Base-by-base conservation (phyloP, 1,140 invertebrate genomes). In the Leptinotarsa defecta region DNA sequence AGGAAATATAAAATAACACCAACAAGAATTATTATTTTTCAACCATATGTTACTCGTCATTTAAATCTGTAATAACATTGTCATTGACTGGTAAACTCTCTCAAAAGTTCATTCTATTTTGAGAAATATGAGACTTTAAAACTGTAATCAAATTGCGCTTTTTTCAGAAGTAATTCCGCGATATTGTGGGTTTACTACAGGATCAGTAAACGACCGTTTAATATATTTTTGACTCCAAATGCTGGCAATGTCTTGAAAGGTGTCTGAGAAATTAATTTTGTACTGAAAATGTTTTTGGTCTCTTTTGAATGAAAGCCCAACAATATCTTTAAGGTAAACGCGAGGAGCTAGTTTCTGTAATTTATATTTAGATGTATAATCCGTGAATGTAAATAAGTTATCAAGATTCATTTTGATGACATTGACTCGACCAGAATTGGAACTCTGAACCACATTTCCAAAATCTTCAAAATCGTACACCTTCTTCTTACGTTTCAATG, bases 401-500 rank as follows among this genome's bases (percentile, higher is more conserved):
- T 57, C 24, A 63, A 72, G 5, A 22, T 72, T 34, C 71, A 62
- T 72, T 24, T 61, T 19, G 19, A 68, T 68, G 11, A 43, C 43
- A 24, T 48, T 19, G 13, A 68, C 43, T 68, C 13, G 13, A 17
- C 13, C 13, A 17, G 67, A 68, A 68, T 68, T 68, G 4, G 67
- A 68, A 17, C 27, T 13, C 62, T 72, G 52, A 24, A 72, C 71
- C 13, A 43, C 52, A 62, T 63, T 62, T 4, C n/a, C n/a, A 43
- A 72, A 72, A 72, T 72, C 71, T 13, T 72, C 27, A 43, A 72
- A 63, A 72, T 72, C 71, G 49, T 20, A 71, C 3, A 71, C 69
- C 49, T 49, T 52, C 8, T n/a, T n/a, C 48, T 71, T 72, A n/a
- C 20, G 61, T 27, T 72, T 72, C 17, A 72, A 27, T 13, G 71